Conservation (phyloP, 2,888 invertebrate genomes). For the Spodoptera picta region DNA sequence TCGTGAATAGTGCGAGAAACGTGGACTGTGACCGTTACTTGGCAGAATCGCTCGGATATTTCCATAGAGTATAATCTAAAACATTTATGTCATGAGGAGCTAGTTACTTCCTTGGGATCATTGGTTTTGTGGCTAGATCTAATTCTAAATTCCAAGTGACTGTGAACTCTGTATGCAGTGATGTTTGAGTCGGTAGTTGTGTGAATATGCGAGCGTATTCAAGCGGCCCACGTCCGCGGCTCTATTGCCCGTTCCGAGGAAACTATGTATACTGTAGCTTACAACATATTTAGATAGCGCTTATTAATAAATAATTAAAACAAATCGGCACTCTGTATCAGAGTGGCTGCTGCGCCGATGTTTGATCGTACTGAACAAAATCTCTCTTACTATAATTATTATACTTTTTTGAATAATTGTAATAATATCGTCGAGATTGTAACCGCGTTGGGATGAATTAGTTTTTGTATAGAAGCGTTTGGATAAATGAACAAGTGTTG, state of each 20-base stretch:
- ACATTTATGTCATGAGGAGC: constrained; percentile 22
- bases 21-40: constrained; percentile 8
- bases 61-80: constrained; percentile 1
- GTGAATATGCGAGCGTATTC: constrained; percentile 20
- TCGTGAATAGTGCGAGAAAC: constrained; percentile 17
- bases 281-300: constrained; percentile 80
- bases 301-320: constrained; percentile 75
- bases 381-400: constrained; percentile 72
- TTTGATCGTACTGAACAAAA: constrained; percentile 76
- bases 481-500: constrained; percentile 74
- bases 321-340: constrained; percentile 83
- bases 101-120: constrained; percentile 33
- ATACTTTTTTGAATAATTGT: constrained; percentile 68
- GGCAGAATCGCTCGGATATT: constrained; percentile 31
- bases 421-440: constrained; percentile 71
- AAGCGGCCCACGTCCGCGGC: constrained; percentile 1
- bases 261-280: constrained; percentile 71
- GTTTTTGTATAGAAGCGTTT: constrained; percentile 73
- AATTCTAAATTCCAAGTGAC: constrained; percentile 29
- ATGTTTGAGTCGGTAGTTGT: constrained; percentile 16
- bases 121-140: constrained; percentile 8
- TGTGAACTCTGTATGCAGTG: constrained; percentile 1
- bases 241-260: constrained; percentile 47
- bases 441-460: constrained; percentile 73
- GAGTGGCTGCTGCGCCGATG: constrained; percentile 77